Percentiles rank a stretch among this genome's conserved stretches.
Conservation (phyloP, 2,888 invertebrate genomes). For the Odontocerum albicorne region DNA sequence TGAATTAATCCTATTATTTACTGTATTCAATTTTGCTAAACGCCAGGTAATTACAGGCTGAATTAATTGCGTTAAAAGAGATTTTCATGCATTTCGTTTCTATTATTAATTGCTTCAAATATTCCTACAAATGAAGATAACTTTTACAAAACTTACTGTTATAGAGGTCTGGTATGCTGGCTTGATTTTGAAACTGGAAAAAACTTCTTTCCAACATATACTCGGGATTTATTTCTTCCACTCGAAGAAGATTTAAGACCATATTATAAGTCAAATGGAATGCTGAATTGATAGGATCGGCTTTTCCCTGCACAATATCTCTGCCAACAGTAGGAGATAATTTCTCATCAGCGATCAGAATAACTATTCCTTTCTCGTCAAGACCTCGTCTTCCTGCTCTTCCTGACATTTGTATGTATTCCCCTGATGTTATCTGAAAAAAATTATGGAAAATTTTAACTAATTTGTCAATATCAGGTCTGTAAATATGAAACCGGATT, state of each 20-base stretch:
- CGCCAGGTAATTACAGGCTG: too few relatives aligned
- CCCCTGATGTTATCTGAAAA: constrained; percentile 91
- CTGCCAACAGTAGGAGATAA: constrained; percentile 78
- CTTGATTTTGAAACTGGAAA: constrained; percentile 98
- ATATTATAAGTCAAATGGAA: constrained; percentile 99
- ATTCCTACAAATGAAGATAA: neutral
- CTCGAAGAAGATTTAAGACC: constrained; percentile 94
- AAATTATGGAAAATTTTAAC: too few relatives aligned
- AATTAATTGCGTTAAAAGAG: too few relatives aligned
- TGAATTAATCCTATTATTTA: too few relatives aligned
- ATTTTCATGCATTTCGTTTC: neutral
- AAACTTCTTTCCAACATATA: constrained; percentile 98
- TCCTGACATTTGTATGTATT: constrained; percentile 99
- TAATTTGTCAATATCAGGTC: too few relatives aligned
- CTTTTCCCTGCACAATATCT: constrained; percentile 82
- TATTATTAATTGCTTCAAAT: neutral
- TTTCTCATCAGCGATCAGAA: constrained; percentile 97
- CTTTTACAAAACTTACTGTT: constrained; percentile 63
- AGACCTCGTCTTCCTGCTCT: constrained; percentile 96
- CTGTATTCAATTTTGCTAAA: too few relatives aligned
- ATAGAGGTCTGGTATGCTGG: constrained; percentile 86
- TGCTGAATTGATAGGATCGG: constrained; percentile 97
- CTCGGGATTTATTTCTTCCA: constrained; percentile 99
- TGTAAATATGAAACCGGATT: too few relatives aligned
- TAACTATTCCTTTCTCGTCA: constrained; percentile 96